Conservation (phyloP, 1,140 invertebrate genomes). For the Pseudomyrmex gracilis region DNA sequence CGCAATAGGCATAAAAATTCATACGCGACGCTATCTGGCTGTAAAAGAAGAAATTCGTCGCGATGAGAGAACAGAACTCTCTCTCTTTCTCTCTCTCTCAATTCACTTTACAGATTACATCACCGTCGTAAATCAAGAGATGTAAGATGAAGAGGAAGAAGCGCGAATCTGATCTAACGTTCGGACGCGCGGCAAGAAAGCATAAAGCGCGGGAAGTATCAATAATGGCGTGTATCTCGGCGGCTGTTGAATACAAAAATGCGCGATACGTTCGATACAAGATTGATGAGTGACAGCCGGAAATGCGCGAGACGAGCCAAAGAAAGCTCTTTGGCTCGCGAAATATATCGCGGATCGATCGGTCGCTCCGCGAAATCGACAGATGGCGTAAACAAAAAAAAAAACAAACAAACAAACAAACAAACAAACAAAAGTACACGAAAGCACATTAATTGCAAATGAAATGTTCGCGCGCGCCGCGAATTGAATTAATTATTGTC, state of each 20-base stretch:
- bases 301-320: background rate
- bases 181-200: background rate
- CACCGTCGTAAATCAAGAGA: conserved; percentile 38
- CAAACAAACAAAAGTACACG: too few relatives aligned
- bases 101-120: conserved; percentile 43
- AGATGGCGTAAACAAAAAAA: background rate
- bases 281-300: conserved; percentile 26
- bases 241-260: conserved; percentile 18
- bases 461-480: too few relatives aligned
- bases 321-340: background rate
- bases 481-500: too few relatives aligned
- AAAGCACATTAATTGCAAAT: too few relatives aligned
- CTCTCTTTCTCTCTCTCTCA: background rate
- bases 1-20: conserved; percentile 44
- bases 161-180: background rate
- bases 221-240: conserved; percentile 23
- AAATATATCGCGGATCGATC: conserved; percentile 2
- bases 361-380: background rate
- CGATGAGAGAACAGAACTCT: background rate
- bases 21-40: background rate
- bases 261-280: conserved; percentile 4
- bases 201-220: background rate
- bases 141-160: conserved; percentile 26
- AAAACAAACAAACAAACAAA: too few relatives aligned
- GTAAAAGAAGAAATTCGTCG: conserved; percentile 10